phyloP scores from a whole-genome alignment of 1,140 invertebrate genomes.

The Pantala flavescens region DNA sequence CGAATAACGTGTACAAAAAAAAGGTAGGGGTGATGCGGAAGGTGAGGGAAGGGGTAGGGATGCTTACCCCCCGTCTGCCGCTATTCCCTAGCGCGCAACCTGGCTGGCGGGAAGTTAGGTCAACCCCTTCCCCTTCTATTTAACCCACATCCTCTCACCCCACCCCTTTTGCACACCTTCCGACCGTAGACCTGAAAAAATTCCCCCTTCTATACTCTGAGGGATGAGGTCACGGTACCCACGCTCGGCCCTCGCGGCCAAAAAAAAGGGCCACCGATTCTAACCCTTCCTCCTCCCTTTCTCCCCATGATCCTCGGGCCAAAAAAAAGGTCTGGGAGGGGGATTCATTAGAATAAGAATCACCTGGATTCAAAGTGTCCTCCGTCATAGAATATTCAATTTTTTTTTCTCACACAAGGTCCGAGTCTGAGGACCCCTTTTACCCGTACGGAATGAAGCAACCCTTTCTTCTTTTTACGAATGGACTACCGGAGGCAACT shows the following conservation, averaged over 20 bases:
- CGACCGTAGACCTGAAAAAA: neutral
- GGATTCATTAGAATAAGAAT: neutral
- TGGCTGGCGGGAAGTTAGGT: constrained; percentile 2
- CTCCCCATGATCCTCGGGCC: neutral
- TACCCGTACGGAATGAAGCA: neutral
- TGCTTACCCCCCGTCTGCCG: neutral
- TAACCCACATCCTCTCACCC: constrained; percentile 7
- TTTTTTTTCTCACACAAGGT: neutral
- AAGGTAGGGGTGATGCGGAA: neutral
- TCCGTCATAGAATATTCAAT: neutral
- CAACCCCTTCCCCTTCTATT: neutral
- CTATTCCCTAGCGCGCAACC: neutral
- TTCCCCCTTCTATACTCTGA: neutral
- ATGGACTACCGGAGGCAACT: too few relatives aligned
- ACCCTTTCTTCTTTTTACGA: too few relatives aligned
- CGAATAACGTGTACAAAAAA: neutral
- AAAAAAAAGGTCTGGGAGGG: neutral
- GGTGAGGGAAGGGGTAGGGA: too few relatives aligned
- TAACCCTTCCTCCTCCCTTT: neutral
- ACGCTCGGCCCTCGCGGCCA: neutral
- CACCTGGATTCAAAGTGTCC: neutral
- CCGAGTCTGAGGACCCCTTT: neutral
- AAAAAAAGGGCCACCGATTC: neutral
- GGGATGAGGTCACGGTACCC: too few relatives aligned
- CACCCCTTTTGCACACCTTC: constrained; percentile 7